These are phyloP conservation scores for Phalloptychus januarius DNA, from an alignment of 2,797 vertebrate species.

Conservation along the genomic window DNA sequence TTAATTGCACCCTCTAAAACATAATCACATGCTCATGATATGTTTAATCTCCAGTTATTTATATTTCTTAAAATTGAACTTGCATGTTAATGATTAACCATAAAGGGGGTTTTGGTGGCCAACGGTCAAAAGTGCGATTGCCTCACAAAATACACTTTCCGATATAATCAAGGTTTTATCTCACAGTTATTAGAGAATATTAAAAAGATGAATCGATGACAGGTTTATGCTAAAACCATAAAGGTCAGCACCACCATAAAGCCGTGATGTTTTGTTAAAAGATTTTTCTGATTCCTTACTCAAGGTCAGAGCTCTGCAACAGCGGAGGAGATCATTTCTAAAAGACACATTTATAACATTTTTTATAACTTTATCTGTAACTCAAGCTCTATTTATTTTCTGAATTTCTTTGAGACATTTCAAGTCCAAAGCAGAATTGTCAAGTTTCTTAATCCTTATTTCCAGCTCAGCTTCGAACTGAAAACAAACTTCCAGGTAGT, in stretches of 20 bases:
- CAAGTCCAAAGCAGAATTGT: too few species aligned
- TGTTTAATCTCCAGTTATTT: not conserved
- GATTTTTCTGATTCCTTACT: not conserved
- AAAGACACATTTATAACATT: not conserved
- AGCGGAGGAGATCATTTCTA: not conserved
- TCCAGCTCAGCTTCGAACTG: too few species aligned
- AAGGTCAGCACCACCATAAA: slow-evolving; percentile 6
- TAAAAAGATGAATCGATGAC: not conserved
- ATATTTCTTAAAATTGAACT: not conserved
- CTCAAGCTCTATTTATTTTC: not conserved
- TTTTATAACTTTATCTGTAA: not conserved
- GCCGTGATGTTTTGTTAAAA: not conserved
- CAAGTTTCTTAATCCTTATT: too few species aligned
- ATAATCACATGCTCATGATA: not conserved
- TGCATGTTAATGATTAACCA: not conserved
- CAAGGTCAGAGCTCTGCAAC: not conserved
- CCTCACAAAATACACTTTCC: not conserved
- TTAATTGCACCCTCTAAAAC: not conserved
- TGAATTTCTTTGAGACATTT: not conserved
- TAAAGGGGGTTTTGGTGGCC: not conserved
- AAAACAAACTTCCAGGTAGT: too few species aligned
- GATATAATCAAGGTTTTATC: not conserved
- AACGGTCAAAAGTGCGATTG: not conserved
- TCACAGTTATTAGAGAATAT: not conserved
- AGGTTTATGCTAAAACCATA: not conserved